Evolutionary conservation across 2,797 vertebrate species (phyloP).

Genomic region (Myotis daubentonii): DNA sequence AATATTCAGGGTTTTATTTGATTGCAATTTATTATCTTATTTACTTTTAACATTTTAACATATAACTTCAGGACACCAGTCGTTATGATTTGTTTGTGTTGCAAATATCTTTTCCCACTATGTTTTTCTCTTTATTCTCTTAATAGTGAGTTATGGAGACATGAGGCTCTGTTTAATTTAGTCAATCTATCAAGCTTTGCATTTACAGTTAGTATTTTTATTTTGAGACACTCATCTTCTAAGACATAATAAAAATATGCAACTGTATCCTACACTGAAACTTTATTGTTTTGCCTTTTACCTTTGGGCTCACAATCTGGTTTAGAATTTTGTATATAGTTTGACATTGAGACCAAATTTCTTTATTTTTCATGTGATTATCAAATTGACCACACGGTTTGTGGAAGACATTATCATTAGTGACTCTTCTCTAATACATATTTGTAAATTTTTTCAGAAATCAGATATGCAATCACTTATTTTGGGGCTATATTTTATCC

Average conservation of each 20-base stretch:
- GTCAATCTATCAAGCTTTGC: neutral
- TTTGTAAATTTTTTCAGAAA: neutral
- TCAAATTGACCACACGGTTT: neutral
- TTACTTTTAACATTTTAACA: neutral
- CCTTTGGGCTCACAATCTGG: neutral
- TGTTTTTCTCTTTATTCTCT: neutral
- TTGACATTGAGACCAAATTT: neutral
- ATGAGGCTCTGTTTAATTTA: neutral
- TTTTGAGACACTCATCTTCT: neutral
- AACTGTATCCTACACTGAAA: neutral
- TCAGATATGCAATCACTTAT: rapidly evolving
- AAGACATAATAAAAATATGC: neutral
- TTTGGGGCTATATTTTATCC: neutral
- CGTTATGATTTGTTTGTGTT: neutral
- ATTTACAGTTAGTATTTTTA: neutral
- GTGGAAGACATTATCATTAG: neutral
- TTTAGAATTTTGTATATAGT: neutral
- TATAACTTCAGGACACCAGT: neutral
- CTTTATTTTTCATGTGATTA: neutral
- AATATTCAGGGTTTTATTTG: neutral
- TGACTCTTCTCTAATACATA: neutral
- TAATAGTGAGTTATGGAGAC: neutral
- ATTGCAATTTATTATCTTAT: neutral
- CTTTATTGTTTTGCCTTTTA: neutral
- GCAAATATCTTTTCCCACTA: neutral